Evolutionary conservation across 2,888 invertebrate species (phyloP).

Genomic region (Megalurothrips usitatus): DNA sequence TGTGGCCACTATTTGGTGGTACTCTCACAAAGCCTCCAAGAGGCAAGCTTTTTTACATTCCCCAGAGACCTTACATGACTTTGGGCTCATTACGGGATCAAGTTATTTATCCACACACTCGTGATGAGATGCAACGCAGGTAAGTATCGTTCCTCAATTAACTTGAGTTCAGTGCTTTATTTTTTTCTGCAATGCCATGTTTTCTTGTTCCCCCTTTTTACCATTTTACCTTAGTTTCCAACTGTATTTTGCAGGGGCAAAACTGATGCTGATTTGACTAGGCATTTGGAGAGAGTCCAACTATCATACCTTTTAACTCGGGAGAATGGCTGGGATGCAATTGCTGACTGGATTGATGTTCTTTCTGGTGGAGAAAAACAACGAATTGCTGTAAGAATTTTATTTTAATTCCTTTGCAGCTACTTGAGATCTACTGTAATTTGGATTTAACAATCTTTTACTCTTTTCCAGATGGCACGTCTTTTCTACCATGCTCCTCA

Average conservation of each 20-base stretch:
- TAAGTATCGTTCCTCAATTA: too few relatives aligned
- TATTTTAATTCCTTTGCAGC: neutral
- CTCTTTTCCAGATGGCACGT: conserved; percentile 72
- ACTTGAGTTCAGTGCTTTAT: too few relatives aligned
- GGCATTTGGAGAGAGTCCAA: conserved; percentile 77
- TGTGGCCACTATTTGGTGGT: conserved; percentile 97
- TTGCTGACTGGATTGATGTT: conserved; percentile 98
- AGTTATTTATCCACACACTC: conserved; percentile 91
- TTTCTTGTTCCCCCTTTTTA: too few relatives aligned
- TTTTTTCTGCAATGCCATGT: neutral
- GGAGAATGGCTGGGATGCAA: conserved; percentile 84
- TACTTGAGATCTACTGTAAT: neutral
- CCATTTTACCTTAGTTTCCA: too few relatives aligned
- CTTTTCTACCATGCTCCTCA: conserved; percentile 96
- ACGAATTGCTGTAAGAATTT: conserved; percentile 72
- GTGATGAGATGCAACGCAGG: conserved; percentile 70
- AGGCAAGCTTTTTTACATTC: conserved; percentile 94
- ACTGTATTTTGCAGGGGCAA: conserved; percentile 53
- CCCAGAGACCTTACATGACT: conserved; percentile 97
- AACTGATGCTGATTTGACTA: conserved; percentile 70
- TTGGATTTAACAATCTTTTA: neutral
- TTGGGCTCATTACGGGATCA: conserved; percentile 91
- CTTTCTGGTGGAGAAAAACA: conserved; percentile 98
- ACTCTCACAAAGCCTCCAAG: conserved; percentile 79
- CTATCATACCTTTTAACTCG: conserved; percentile 75